phyloP scores from a whole-genome alignment of 2,888 invertebrate genomes.

The Oligia latruncula region DNA sequence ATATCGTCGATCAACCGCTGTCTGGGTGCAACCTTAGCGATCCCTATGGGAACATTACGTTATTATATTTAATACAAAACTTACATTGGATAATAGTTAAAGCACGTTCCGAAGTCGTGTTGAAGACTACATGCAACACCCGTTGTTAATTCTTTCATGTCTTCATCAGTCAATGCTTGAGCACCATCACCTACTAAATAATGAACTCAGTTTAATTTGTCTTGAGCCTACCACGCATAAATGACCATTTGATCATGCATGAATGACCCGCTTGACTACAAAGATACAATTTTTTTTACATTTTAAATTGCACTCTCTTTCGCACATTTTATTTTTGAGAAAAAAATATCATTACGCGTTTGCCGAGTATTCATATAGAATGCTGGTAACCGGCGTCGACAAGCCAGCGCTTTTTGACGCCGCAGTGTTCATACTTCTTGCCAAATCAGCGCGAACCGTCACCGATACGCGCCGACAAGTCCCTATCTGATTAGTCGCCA shows the following conservation, averaged over 20 bases:
- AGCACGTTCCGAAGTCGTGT: constrained; percentile 34
- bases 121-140: constrained; percentile 23
- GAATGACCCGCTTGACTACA: not conserved
- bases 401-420: not conserved
- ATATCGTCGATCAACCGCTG: not conserved
- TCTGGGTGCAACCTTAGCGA: not conserved
- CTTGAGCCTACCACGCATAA: not conserved
- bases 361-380: not conserved
- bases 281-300: not conserved
- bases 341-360: not conserved
- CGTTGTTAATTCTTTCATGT: not conserved
- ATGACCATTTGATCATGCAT: not conserved
- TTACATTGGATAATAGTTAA: constrained; percentile 27
- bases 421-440: not conserved
- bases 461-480: not conserved
- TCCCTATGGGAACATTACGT: not conserved
- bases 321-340: not conserved
- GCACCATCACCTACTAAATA: not conserved
- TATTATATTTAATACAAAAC: not conserved
- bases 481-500: not conserved
- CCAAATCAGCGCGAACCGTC: not conserved
- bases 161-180: fast-evolving
- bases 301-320: not conserved
- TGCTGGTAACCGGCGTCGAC: not conserved
- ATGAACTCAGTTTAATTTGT: not conserved